Evolutionary conservation across 2,797 vertebrate species (phyloP), one percentile per base, ranked within the genome.

Genomic region (Catostomus latipinnis): DNA sequence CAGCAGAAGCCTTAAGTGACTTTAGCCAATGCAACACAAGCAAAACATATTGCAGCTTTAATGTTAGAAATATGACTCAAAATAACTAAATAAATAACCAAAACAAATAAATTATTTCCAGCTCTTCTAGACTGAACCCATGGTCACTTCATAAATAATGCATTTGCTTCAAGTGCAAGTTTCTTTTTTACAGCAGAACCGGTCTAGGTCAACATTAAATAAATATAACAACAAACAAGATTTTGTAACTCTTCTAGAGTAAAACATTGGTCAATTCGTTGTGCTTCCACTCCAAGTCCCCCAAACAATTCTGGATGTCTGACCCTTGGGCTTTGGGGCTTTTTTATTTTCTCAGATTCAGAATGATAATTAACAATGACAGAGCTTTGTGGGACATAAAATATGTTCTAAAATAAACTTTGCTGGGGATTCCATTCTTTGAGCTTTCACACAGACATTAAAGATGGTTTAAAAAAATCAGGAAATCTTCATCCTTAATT

Each of bases 341-440:
- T 74, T 74, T 58, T 68, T n/a, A 67, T 34, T 76, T 58, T 67
- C 53, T 58, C 45, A 43, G n/a, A 69, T 57, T 14, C 43, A 22
- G 5, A 76, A 56, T 60, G 46, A 43, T 68, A 4, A 76, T 61
- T 77, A 22, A 52, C 6, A 77, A 69, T 16, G 10, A 14, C 2
- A 14, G 13, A 6, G 46, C 13, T 63, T 58, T 45, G 5, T 58
- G 65, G 60, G 46, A 69, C 46, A 60, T 18, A 77, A 69, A 69
- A 45, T 18, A 50, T 43, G 18, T 14, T 49, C 56, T 77, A 77
- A 60, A 60, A 60, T 52, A 69, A 60, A 14, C 1, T 58, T 14
- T 76, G 5, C 6, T 69, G 54, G 54, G 52, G 65, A 52, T 69
- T 56, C 1, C 74, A 50, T 46, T 10, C 14, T 57, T 77, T 77